phyloP scores from a whole-genome alignment of 2,888 invertebrate genomes.

The Sthenelais limicola region DNA sequence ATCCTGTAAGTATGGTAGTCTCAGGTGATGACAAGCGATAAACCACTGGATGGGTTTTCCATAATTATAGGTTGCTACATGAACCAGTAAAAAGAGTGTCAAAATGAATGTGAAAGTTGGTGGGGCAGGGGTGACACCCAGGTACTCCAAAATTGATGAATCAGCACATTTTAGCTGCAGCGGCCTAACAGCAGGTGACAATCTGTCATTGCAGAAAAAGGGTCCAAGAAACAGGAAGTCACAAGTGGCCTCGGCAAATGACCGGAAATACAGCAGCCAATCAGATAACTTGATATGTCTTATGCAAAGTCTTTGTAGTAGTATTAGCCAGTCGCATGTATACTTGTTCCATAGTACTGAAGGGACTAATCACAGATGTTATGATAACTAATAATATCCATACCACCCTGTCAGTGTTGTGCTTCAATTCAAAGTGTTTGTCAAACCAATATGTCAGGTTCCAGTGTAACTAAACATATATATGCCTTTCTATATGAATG shows the following conservation, averaged over 20 bases:
- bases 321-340: too few relatives aligned
- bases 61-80: too few relatives aligned
- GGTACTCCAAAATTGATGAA: background rate
- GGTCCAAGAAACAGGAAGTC: conserved; percentile 21
- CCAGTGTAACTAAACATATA: too few relatives aligned
- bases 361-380: too few relatives aligned
- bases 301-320: too few relatives aligned
- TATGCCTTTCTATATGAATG: too few relatives aligned
- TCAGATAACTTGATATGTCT: too few relatives aligned
- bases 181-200: conserved; percentile 20
- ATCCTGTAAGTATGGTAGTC: background rate
- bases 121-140: background rate
- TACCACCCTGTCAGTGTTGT: background rate
- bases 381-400: background rate
- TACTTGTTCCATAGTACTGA: too few relatives aligned
- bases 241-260: conserved; percentile 35
- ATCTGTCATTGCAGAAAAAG: background rate
- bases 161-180: conserved; percentile 15
- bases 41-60: too few relatives aligned
- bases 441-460: background rate
- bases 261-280: conserved; percentile 33
- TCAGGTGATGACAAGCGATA: background rate
- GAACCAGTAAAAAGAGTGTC: background rate
- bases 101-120: background rate
- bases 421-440: background rate